A percentile compares a stretch with the other conserved stretches of the same genome.
Evolutionary conservation across 2,113 vertebrate species (phyloP).

Genomic region (Atractosteus spatula): DNA sequence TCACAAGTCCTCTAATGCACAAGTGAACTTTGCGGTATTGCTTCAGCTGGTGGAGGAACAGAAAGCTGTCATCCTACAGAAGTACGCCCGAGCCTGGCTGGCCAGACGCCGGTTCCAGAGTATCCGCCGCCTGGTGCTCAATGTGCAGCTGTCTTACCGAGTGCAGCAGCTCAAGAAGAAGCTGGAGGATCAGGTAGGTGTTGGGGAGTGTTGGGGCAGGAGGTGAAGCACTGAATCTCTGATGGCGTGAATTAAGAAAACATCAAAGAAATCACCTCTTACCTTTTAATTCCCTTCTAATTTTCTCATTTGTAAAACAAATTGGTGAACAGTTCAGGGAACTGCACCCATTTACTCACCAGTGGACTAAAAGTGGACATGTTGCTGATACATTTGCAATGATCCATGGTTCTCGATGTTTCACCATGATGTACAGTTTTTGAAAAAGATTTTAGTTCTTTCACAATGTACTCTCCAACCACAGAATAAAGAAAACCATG

Average conservation of each 20-base stretch:
- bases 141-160: constrained; percentile 90
- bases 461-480: neutral
- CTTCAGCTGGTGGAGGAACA: constrained; percentile 83
- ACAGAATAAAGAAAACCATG: constrained; percentile 86
- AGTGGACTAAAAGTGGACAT: no score
- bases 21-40: neutral
- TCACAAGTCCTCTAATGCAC: no score
- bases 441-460: neutral
- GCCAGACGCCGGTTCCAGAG: constrained; percentile 87
- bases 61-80: constrained; percentile 89
- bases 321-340: no score
- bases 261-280: no score
- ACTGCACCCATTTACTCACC: no score
- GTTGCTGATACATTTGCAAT: no score
- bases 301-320: no score
- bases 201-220: neutral
- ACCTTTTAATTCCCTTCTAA: no score
- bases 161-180: constrained; percentile 88
- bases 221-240: no score
- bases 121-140: constrained; percentile 84
- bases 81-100: constrained; percentile 88
- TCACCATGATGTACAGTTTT: neutral
- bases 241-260: no score
- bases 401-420: no score
- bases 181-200: constrained; percentile 83